Conservation (phyloP, 30 jellyfish, hydroid and myxozoan genomes). For the Turritopsis dohrnii region DNA sequence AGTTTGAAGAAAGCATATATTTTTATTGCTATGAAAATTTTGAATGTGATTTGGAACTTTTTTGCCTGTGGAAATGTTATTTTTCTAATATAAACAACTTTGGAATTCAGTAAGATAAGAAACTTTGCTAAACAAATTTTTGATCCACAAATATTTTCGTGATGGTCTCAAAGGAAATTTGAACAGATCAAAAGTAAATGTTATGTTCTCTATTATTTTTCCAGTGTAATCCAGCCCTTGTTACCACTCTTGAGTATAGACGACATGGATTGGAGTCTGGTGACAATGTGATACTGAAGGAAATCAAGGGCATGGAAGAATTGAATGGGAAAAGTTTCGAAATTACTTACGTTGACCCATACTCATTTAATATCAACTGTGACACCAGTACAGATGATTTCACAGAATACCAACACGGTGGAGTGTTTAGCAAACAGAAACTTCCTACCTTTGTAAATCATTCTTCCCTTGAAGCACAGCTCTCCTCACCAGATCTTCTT, state of each 20-base stretch:
- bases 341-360: slow-evolving; percentile 42
- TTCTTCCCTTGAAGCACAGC: slow-evolving; percentile 42
- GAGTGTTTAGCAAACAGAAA: slow-evolving; percentile 49
- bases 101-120: too few species aligned
- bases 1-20: too few species aligned
- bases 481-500: slow-evolving; percentile 48
- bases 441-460: slow-evolving; percentile 27
- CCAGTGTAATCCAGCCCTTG: slow-evolving; percentile 56
- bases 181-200: too few species aligned
- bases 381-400: slow-evolving; percentile 44
- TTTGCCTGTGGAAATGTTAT: too few species aligned
- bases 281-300: slow-evolving; percentile 44
- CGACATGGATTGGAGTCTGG: slow-evolving; percentile 60
- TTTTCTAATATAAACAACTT: too few species aligned
- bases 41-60: too few species aligned
- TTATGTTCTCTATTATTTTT: background rate
- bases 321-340: slow-evolving; percentile 40
- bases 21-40: too few species aligned
- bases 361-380: slow-evolving; percentile 39
- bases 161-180: too few species aligned
- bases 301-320: slow-evolving; percentile 70
- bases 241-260: slow-evolving; percentile 49
- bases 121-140: too few species aligned
- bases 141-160: too few species aligned
- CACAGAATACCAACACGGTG: slow-evolving; percentile 64